These are phyloP conservation scores for Monopterus albus DNA, from an alignment of 2,113 vertebrate genomes.

Conservation along the genomic window DNA sequence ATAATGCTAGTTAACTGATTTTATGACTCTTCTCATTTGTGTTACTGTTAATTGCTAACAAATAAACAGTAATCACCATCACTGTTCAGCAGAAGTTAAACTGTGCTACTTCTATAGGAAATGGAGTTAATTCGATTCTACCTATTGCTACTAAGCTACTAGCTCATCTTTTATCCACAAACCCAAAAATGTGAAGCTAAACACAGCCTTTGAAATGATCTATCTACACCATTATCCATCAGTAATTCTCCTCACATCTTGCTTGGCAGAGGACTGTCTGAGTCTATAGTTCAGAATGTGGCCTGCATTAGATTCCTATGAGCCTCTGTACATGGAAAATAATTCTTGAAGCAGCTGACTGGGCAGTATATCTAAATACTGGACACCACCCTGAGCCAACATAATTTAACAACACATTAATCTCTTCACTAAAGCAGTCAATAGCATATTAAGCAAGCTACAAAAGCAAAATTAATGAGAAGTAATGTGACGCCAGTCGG, in stretches of 20 bases:
- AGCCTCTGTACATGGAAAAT: conserved; percentile 61
- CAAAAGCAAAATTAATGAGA: conserved; percentile 68
- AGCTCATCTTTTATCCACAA: too few species aligned
- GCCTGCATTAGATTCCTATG: conserved; percentile 48
- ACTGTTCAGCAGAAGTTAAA: too few species aligned
- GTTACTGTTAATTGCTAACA: too few species aligned
- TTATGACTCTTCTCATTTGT: too few species aligned
- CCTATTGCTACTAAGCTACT: too few species aligned
- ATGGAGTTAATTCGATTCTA: too few species aligned
- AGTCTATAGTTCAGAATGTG: conserved; percentile 36
- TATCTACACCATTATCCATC: conserved; percentile 11
- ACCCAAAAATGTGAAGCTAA: too few species aligned
- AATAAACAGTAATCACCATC: too few species aligned
- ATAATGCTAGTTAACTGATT: too few species aligned
- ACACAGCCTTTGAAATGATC: too few species aligned
- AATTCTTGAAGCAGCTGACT: conserved; percentile 65
- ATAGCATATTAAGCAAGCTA: conserved; percentile 72
- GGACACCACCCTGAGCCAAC: conserved; percentile 58
- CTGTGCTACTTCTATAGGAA: too few species aligned
- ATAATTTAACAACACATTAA: conserved; percentile 75
- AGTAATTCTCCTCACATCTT: conserved; percentile 30
- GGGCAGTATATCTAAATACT: conserved; percentile 59
- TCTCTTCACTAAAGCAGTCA: conserved; percentile 70
- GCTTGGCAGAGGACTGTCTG: conserved; percentile 33
- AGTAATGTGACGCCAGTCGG: conserved; percentile 37